Evolutionary conservation across 1,140 invertebrate genomes (phyloP), one percentile per base, ranked within the genome.

Genomic region (Wiebesia pumilae): DNA sequence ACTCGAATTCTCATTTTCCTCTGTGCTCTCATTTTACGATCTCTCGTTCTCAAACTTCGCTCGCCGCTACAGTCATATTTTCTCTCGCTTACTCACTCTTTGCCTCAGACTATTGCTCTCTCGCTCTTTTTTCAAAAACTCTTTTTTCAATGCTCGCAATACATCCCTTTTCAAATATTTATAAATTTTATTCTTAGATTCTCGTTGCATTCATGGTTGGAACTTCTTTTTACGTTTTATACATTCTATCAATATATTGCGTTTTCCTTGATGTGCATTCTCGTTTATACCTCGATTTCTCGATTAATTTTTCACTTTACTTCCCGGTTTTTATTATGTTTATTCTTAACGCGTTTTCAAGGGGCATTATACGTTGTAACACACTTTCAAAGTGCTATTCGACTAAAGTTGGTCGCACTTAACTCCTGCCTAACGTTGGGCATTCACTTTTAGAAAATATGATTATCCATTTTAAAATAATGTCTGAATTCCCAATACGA

Each of bases 21-120:
- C 54, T 3, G 54, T 58, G 54, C 27, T 78, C 62, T 47, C 83
- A 40, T 73, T 84, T 84, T 84, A 84, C 83, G 71, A 84, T 84
- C 54, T 75, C 47, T 73, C 75, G 54, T 73, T 73, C 51, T 27
- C 69, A 73, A 83, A 47, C 65, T 12, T 24, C 73, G 51, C 88
- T 51, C 58, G 4, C 58, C 19, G 3, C 7, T 35, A 27, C 14
- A 62, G 58, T 62, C 58, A 0, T 14, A 21, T 62, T 47, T 27
- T 27, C 4, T 62, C 58, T 24, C 24, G 27, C 67, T 69, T 27
- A 27, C n/a, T n/a, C 71, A 4, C 12, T 38, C 38, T 73, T 33
- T 47, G 43, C 6, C 14, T 47, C 43, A 47, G 14, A 47, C 43
- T 47, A 47, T 14, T 47, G 6, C 38, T 40, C 38, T 75, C 40